Evolutionary conservation across 2,797 vertebrate species (phyloP).

Genomic region (Girardinus metallicus): DNA sequence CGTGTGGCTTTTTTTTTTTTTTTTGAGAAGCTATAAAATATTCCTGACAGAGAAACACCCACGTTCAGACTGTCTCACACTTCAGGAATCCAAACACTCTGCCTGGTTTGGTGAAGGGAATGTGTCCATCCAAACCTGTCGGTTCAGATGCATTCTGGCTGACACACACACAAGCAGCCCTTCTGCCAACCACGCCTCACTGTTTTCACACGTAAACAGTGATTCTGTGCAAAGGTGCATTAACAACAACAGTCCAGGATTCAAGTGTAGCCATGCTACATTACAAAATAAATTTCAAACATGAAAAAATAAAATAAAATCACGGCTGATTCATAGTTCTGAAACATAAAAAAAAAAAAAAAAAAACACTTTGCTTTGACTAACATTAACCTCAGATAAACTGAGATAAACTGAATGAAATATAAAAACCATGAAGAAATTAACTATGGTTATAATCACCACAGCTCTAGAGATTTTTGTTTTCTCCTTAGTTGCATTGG

Average conservation of each 20-base stretch:
- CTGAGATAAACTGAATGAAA: neutral
- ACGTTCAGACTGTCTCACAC: constrained; percentile 34
- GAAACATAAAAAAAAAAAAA: neutral
- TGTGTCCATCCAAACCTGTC: constrained; percentile 70
- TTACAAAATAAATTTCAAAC: neutral
- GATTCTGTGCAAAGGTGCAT: neutral
- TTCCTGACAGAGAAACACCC: constrained; percentile 21
- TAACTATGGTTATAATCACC: neutral
- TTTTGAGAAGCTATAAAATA: neutral
- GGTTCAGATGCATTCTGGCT: constrained; percentile 66
- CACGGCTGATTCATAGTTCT: neutral
- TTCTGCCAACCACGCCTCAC: constrained; percentile 49
- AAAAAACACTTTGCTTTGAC: neutral
- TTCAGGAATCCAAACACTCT: constrained; percentile 67
- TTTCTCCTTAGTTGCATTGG: neutral
- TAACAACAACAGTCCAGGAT: neutral
- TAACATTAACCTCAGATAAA: neutral
- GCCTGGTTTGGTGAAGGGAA: constrained; percentile 50
- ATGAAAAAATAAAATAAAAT: neutral
- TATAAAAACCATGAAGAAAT: neutral
- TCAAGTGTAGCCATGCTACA: neutral
- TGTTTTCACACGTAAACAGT: constrained; percentile 15
- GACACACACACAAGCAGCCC: constrained; percentile 15
- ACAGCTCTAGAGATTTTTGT: neutral
- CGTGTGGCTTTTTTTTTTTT: neutral